Conservation (phyloP, 2,797 vertebrate species). For the Coracias cyanogaster region DNA sequence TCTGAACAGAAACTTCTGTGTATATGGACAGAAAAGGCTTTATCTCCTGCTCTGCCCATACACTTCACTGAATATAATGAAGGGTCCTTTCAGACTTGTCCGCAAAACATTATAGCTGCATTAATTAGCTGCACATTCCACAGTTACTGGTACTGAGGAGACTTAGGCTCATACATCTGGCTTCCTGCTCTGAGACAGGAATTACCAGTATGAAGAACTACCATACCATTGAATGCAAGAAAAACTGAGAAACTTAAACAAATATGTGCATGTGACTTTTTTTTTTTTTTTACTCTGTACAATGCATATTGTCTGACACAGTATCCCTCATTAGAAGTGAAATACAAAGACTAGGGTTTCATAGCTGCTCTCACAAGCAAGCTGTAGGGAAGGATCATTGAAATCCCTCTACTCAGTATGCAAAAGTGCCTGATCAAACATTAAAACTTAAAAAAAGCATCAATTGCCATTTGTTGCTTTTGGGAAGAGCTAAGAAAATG, state of each 20-base stretch:
- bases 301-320: fast-evolving
- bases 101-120: background rate
- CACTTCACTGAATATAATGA: background rate
- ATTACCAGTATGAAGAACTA: background rate
- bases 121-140: background rate
- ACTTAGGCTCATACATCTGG: background rate
- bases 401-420: background rate
- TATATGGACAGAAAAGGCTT: background rate
- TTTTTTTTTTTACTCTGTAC: background rate
- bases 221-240: background rate
- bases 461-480: background rate
- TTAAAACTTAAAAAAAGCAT: background rate
- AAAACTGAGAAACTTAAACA: background rate
- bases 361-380: background rate
- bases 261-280: background rate
- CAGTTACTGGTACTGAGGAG: background rate
- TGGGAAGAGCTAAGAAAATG: background rate
- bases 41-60: background rate
- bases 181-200: background rate
- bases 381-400: background rate
- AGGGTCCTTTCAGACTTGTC: background rate
- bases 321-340: background rate
- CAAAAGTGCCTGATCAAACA: background rate
- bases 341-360: background rate
- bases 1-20: background rate